A percentile compares a stretch with the other conserved stretches of the same genome.
Conservation (phyloP, 2,113 vertebrate genomes). For the Copsychus sechellarum region DNA sequence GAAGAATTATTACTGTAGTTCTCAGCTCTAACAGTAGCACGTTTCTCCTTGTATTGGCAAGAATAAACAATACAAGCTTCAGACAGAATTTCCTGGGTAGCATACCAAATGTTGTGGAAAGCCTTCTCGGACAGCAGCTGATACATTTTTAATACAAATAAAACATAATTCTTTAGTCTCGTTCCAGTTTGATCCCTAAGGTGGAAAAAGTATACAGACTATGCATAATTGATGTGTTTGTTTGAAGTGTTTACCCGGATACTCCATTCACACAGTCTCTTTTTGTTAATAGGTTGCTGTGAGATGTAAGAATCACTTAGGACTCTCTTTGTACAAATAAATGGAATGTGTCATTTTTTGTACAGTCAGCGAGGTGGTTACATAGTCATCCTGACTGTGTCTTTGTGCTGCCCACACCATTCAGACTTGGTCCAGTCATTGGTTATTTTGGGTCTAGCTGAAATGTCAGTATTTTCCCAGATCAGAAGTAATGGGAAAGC, state of each 20-base stretch:
- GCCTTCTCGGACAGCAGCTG: slow-evolving; percentile 47
- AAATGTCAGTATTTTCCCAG: background rate
- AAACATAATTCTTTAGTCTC: slow-evolving; percentile 39
- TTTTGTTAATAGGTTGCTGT: slow-evolving; percentile 21
- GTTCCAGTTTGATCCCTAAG: slow-evolving; percentile 37
- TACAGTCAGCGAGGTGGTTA: background rate
- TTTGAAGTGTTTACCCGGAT: slow-evolving; percentile 52
- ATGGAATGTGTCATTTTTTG: background rate
- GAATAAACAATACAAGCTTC: slow-evolving; percentile 48
- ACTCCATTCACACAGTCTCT: slow-evolving; percentile 42
- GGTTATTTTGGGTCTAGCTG: background rate
- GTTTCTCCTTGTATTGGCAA: slow-evolving; percentile 36
- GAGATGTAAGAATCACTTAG: slow-evolving; percentile 13
- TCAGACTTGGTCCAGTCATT: background rate
- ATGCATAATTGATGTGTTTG: slow-evolving; percentile 59
- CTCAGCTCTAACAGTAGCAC: slow-evolving; percentile 11
- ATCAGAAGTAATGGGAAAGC: background rate
- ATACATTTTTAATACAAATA: slow-evolving; percentile 70
- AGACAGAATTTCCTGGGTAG: slow-evolving; percentile 56
- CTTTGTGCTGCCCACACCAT: background rate
- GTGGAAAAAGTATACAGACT: slow-evolving; percentile 12
- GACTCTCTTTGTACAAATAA: slow-evolving; percentile 8
- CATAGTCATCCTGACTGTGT: background rate
- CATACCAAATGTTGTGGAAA: slow-evolving; percentile 61
- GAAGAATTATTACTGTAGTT: slow-evolving; percentile 37